Base-by-base conservation (phyloP, 2,113 vertebrate genomes). In the Cranoglanis bouderius region DNA sequence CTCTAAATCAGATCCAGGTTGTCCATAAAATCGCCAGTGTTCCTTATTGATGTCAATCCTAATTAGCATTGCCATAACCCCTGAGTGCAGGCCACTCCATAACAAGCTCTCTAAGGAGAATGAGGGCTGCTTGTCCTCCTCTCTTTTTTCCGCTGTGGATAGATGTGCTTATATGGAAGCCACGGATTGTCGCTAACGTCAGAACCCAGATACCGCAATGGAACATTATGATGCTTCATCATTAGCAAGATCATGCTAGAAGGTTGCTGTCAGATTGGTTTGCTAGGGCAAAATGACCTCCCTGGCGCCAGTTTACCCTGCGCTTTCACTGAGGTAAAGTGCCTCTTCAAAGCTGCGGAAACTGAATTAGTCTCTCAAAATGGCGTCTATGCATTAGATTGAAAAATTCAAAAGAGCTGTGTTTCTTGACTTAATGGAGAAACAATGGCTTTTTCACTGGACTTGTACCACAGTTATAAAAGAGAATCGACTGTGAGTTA, bases 71-170 rank as follows among this genome's bases (percentile, higher is more conserved):
- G 74, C 91, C 92, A 94, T 88, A 70, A 95, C 94, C 93, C 80
- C 92, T 87, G 95, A 95, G 93, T 93, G 91, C 93, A 90, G 95
- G 95, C 94, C 93, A 93, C 94, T 92, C 94, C 93, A 95, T 98
- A 98, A 97, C 95, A 96, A 97, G 96, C 95, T 97, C 97, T 98
- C 97, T 46, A 83, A 95, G 63, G 86, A 96, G 96, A 96, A 89
- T 65, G 90, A 70, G 92, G 18, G 57, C 82, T 32, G 51, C 82
- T 72, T 24, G 38, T 93, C 93, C 92, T 94, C 95, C 92, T 92
- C 88, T 81, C 93, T 89, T 85, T 93, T 94, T 94, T 93, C 92
- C 83, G 90, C 14, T 86, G 83, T 92, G 94, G 94, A 96, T 95
- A 94, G 95, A 94, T 96, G 96, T 97, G 94, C 95, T 97, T 94